Conservation (phyloP, 2,113 vertebrate species). For the Scomber japonicus region DNA sequence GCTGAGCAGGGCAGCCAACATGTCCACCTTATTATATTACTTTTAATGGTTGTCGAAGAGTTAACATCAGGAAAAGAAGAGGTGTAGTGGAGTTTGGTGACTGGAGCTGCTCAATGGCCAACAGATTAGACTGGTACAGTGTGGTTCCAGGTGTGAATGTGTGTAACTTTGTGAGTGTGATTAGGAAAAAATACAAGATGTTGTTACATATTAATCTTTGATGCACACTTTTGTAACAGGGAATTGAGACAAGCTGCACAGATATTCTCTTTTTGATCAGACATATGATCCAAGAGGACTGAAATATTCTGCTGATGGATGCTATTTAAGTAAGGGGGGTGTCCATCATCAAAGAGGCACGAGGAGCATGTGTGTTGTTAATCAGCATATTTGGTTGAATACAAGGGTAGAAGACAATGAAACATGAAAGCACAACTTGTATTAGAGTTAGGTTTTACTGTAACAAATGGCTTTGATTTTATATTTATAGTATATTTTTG, state of each 20-base stretch:
- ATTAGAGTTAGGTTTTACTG: constrained; percentile 7
- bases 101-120: neutral
- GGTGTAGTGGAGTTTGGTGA: neutral
- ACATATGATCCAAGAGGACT: neutral
- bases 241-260: neutral
- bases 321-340: neutral
- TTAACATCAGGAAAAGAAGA: neutral
- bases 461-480: constrained; percentile 7
- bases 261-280: neutral
- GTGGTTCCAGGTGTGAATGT: neutral
- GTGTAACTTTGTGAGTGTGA: neutral
- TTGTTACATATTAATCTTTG: too few relatives aligned
- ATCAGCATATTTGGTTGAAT: constrained; percentile 28
- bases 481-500: neutral
- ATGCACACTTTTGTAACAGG: too few relatives aligned
- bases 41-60: neutral
- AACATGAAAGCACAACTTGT: constrained; percentile 46
- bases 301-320: neutral
- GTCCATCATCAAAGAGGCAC: neutral
- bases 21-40: neutral
- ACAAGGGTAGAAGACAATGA: constrained; percentile 21
- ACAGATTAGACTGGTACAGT: neutral
- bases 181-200: neutral
- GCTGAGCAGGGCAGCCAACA: neutral
- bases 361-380: constrained; percentile 40